Base-by-base conservation (phyloP, 23 tunicate genomes). In the Oikopleura dioica region DNA sequence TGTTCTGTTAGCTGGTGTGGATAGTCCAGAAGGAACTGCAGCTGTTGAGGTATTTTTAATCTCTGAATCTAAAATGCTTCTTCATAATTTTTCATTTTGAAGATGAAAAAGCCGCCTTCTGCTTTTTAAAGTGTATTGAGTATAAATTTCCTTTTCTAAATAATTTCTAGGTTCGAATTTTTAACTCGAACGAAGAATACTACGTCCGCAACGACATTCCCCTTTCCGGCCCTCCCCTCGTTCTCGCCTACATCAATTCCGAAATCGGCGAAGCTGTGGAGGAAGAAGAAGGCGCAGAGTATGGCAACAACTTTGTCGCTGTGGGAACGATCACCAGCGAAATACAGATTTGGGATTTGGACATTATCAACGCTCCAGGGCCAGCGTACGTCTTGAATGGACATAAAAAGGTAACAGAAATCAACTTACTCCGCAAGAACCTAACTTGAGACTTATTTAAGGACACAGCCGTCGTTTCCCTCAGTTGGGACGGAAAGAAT, bases 301-400 rank as follows among this genome's bases (percentile, higher is more conserved):
- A 63, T 28, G 2, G 32, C 26, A 12, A 23, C 30, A 63, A 63
- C 26, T 63, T 63, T 63, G 72, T 63, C 4, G 72, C 72, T 4
- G 26, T 63, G 26, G 72, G 72, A 24, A 63, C 30, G 30, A 63
- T 63, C 2, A 63, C 72, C 16, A 63, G 26, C 26, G 72, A 63
- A 63, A 63, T 63, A 16, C 72, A 63, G 26, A 63, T 63, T 12
- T 63, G 72, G 72, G 72, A 63, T 63, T 63, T 63, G 33, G 72
- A 63, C 33, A 2, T 63, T 2, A 63, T 63, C 16, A 31, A 63
- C 33, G 30, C 72, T 24, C 72, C 72, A 12, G 72, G 72, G 2
- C 72, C 72, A 21, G 29, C 72, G 2, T 63, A 63, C 26, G 26
- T 2, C 2, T 28, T 63, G 72, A 63, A 24, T 2, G 72, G 72